These are phyloP conservation scores for Mylabris phalerata DNA, from an alignment of 1,140 invertebrate genomes.

Conservation along the genomic window DNA sequence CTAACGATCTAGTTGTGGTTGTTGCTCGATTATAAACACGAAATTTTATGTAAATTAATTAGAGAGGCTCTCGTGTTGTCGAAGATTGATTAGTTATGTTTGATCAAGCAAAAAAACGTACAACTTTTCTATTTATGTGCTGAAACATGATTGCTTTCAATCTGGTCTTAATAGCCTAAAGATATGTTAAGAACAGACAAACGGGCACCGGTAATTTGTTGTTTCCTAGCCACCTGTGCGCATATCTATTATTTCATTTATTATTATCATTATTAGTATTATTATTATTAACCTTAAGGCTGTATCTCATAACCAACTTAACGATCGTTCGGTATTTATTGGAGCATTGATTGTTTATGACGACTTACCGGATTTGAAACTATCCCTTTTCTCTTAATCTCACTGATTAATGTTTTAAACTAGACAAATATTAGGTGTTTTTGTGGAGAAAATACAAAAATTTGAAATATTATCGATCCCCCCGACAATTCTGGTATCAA, in stretches of 20 bases:
- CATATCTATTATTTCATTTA: constrained; percentile 16
- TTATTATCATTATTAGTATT: not conserved
- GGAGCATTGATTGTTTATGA: constrained; percentile 11
- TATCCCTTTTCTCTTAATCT: no score
- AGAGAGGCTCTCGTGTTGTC: no score
- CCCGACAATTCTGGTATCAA: no score
- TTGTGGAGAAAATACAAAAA: no score
- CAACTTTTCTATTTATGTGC: not conserved
- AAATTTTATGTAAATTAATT: no score
- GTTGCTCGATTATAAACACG: no score
- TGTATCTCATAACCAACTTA: not conserved
- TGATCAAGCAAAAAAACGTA: no score
- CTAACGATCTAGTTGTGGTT: no score
- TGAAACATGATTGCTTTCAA: constrained; percentile 6
- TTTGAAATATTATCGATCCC: no score
- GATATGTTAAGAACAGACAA: constrained; percentile 12
- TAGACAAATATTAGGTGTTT: no score
- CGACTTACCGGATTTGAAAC: constrained; percentile 3
- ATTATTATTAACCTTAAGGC: not conserved
- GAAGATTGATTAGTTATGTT: no score
- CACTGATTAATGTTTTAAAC: no score
- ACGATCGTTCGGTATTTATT: constrained; percentile 8
- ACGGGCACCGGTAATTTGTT: constrained; percentile 14
- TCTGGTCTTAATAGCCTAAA: constrained; percentile 1
- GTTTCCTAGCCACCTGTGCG: constrained; percentile 11